phyloP scores from a whole-genome alignment of 2,113 vertebrate species.

The Carassius gibelio region DNA sequence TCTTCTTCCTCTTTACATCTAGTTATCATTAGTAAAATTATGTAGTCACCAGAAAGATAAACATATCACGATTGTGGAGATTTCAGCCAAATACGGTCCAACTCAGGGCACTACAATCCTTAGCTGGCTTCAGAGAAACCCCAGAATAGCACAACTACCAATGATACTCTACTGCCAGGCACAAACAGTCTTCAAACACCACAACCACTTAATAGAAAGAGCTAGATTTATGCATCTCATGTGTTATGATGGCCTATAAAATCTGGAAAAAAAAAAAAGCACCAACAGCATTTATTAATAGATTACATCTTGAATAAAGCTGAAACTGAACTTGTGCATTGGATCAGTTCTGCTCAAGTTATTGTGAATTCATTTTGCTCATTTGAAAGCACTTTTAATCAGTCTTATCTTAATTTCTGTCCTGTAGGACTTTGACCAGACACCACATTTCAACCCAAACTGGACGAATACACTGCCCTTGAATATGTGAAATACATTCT shows the following conservation, averaged over 20 bases:
- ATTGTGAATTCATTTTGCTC: not conserved
- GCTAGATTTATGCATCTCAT: not conserved
- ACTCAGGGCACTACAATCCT: too few species aligned
- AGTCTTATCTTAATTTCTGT: not conserved
- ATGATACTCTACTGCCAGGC: too few species aligned
- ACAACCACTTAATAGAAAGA: too few species aligned
- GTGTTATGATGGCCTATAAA: not conserved
- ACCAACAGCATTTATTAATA: not conserved
- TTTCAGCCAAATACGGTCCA: not conserved
- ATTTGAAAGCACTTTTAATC: not conserved
- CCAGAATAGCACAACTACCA: not conserved
- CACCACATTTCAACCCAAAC: slow-evolving; percentile 39
- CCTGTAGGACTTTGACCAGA: slow-evolving; percentile 38
- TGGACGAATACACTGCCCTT: slow-evolving; percentile 50
- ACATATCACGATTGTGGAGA: not conserved
- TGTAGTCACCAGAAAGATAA: not conserved
- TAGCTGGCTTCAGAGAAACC: not conserved
- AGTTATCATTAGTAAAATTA: not conserved
- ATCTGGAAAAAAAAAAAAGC: not conserved
- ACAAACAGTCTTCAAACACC: too few species aligned
- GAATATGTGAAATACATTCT: slow-evolving; percentile 43
- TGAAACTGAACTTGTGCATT: not conserved
- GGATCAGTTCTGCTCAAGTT: not conserved
- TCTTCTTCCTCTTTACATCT: not conserved
- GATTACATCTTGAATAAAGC: not conserved